These are phyloP conservation scores for Pandemis corylana DNA, from an alignment of 2,888 invertebrate genomes.

Conservation along the genomic window DNA sequence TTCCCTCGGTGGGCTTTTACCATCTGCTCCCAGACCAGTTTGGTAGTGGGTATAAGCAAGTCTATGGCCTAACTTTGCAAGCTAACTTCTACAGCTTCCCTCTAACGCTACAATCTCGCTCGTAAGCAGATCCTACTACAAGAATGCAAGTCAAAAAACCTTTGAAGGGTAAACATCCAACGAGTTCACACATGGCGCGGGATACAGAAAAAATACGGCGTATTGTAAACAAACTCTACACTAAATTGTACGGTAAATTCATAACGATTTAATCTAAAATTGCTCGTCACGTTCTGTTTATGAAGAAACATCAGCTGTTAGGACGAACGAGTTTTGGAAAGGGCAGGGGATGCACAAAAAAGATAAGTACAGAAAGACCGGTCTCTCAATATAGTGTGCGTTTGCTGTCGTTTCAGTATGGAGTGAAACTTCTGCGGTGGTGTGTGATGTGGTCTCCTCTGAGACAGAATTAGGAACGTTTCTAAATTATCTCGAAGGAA, in stretches of 20 bases:
- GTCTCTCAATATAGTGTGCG: constrained; percentile 13
- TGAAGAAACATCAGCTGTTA: constrained; percentile 63
- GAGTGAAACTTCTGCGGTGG: constrained; percentile 14
- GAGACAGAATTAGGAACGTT: constrained; percentile 1
- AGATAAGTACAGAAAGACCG: constrained; percentile 55
- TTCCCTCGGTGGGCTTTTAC: no score
- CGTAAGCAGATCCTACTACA: constrained; percentile 24
- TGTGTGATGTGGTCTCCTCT: constrained; percentile 2
- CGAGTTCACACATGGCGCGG: constrained; percentile 39
- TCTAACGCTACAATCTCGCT: constrained; percentile 9
- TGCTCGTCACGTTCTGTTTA: constrained; percentile 44
- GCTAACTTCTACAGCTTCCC: not conserved
- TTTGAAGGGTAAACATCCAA: constrained; percentile 35
- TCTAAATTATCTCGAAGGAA: constrained; percentile 4
- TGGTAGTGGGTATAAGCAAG: no score
- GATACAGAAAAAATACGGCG: constrained; percentile 58
- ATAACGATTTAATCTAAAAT: constrained; percentile 22
- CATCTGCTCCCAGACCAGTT: no score
- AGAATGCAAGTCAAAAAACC: constrained; percentile 34
- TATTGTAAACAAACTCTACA: constrained; percentile 48
- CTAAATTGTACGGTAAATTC: constrained; percentile 44
- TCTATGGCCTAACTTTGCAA: not conserved
- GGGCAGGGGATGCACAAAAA: constrained; percentile 55
- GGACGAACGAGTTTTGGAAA: constrained; percentile 49
- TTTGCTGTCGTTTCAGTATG: not conserved